Evolutionary conservation across 2,797 vertebrate species (phyloP), one percentile per base, ranked within the genome.

Genomic region (Jordanella pulchra): DNA sequence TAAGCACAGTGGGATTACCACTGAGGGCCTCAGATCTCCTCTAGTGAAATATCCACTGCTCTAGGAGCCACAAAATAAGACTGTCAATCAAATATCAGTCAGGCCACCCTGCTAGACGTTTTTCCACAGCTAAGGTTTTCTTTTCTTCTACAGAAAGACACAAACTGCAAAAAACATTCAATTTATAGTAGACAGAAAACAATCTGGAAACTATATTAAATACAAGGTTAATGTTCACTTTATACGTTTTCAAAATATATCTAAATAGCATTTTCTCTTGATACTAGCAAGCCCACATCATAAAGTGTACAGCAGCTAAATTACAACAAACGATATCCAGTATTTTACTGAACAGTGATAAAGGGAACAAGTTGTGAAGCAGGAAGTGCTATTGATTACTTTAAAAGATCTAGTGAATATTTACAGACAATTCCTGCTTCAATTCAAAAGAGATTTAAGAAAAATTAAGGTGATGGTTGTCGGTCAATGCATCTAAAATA

Each of bases 1-100:
- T 91, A 88, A 81, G 86, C 65, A 82, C 83, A 70, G 81, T 84
- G 81, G 86, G 89, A 90, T 93, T 90, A 94, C 85, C 81, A 77
- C 83, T 60, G 75, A 86, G 87, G 88, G 87, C 84, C 84, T 90
- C 82, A 79, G 76, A 73, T 85, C 89, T 89, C 87, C 73, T 86
- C 86, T 88, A 66, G 87, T 87, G 85, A 78, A 65, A 74, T 75
- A 84, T 71, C 79, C 73, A 79, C 76, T 73, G 75, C 67, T 80
- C 73, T 71, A 78, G 54, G 73, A 85, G 65, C 76, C 75, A 71
- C 44, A 67, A 71, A 78, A 86, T 64, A 65, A 28, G 65, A 48
- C 85, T 86, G 85, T 85, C 86, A 82, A 75, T 90, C 89, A 90
- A 76, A 47, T 7, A n/a, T 39, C 60, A 42, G 23, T 2, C n/a